A percentile compares a stretch with the other conserved stretches of the same genome.
Conservation (phyloP, 2,113 vertebrate genomes). For the Dipodomys spectabilis region DNA sequence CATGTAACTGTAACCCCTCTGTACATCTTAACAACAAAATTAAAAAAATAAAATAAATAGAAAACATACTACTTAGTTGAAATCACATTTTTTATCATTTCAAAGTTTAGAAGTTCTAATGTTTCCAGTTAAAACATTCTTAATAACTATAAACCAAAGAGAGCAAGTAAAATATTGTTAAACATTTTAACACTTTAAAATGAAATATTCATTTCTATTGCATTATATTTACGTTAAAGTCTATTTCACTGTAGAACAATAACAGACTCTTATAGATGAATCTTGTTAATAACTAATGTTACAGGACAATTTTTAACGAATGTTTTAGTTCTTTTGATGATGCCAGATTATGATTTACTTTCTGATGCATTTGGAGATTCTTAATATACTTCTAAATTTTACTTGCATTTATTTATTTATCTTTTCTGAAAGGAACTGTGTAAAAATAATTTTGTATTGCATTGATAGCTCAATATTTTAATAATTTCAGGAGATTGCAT, state of each 20-base stretch:
- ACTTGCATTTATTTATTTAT: not conserved
- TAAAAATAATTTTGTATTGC: not conserved
- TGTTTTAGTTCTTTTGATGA: not conserved
- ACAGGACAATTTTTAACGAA: constrained; percentile 4
- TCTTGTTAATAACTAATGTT: constrained; percentile 60
- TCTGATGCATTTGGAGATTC: not conserved
- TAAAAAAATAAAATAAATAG: too few species aligned
- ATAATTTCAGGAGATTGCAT: not conserved
- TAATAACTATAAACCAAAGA: constrained; percentile 16
- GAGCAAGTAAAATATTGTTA: not conserved
- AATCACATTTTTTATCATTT: too few species aligned
- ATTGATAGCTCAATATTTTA: not conserved
- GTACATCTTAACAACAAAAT: too few species aligned
- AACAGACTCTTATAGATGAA: constrained; percentile 56
- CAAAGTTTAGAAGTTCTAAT: not conserved
- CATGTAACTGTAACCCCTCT: too few species aligned
- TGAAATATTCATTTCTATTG: not conserved
- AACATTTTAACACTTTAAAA: not conserved
- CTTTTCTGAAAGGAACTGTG: not conserved
- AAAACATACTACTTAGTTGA: too few species aligned
- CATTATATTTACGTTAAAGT: not conserved
- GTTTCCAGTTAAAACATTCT: not conserved
- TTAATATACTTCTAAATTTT: not conserved
- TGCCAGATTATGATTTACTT: not conserved
- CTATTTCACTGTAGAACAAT: not conserved